Evolutionary conservation across 2,888 invertebrate species (phyloP).

Genomic region (Melipona beecheii): DNA sequence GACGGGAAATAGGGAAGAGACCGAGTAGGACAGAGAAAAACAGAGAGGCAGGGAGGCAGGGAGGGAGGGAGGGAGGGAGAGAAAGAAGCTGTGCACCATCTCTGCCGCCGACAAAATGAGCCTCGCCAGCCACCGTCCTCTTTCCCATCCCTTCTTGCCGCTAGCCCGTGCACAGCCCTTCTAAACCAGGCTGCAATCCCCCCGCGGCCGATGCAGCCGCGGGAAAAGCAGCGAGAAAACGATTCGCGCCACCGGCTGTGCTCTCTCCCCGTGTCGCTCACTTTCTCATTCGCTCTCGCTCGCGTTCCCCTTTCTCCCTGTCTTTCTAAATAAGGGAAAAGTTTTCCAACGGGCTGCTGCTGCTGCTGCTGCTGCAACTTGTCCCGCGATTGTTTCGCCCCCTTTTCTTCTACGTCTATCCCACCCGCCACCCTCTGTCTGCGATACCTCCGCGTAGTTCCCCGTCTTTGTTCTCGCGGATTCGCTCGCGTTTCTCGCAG

Average conservation of each 20-base stretch:
- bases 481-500: slow-evolving; percentile 29
- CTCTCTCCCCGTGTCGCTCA: slow-evolving; percentile 33
- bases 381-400: slow-evolving; percentile 59
- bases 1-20: slow-evolving; percentile 5
- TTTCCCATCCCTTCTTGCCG: slow-evolving; percentile 39
- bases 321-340: slow-evolving; percentile 22
- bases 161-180: slow-evolving; percentile 43
- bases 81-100: slow-evolving; percentile 68
- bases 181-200: slow-evolving; percentile 35
- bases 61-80: slow-evolving; percentile 30
- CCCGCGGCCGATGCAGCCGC: slow-evolving; percentile 44
- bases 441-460: not conserved
- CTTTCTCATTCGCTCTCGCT: slow-evolving; percentile 25
- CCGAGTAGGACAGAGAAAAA: not conserved
- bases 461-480: slow-evolving; percentile 14
- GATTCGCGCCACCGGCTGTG: slow-evolving; percentile 68
- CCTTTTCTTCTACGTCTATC: slow-evolving; percentile 25
- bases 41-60: slow-evolving; percentile 12
- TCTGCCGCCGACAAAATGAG: slow-evolving; percentile 83
- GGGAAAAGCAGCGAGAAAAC: slow-evolving; percentile 73
- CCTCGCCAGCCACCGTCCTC: slow-evolving; percentile 77
- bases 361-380: slow-evolving; percentile 39
- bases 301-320: slow-evolving; percentile 27
- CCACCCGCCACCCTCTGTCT: not conserved
- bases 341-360: slow-evolving; percentile 48